Evolutionary conservation across 2,888 invertebrate species (phyloP).

Genomic region (Pherbina coryleti): DNA sequence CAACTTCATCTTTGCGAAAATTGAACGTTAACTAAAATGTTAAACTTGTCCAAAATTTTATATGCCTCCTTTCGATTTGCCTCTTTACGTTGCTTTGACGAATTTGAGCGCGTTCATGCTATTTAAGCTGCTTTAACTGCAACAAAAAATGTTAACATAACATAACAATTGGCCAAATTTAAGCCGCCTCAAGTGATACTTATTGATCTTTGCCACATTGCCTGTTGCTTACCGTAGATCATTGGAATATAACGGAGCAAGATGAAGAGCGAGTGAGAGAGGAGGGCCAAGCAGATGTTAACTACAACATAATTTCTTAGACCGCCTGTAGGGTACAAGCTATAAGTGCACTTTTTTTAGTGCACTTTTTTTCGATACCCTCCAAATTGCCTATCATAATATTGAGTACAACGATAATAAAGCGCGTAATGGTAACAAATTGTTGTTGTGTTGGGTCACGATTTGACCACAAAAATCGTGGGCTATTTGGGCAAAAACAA

Average conservation of each 20-base stretch:
- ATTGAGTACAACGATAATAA: background rate
- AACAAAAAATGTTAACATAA: slow-evolving; percentile 43
- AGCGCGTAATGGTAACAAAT: slow-evolving; percentile 33
- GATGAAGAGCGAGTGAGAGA: background rate
- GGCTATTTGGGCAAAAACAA: too few relatives aligned
- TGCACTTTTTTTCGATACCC: background rate
- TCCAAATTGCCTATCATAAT: slow-evolving; percentile 33
- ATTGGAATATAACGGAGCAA: background rate
- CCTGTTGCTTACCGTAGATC: background rate
- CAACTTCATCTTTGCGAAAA: slow-evolving; percentile 26
- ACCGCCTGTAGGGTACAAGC: slow-evolving; percentile 25
- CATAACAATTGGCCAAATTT: slow-evolving; percentile 46
- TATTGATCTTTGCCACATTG: background rate
- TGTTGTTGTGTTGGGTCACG: slow-evolving; percentile 41
- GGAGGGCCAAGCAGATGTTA: background rate
- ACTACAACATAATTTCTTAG: slow-evolving; percentile 1
- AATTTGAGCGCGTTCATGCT: slow-evolving; percentile 2
- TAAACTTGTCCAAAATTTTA: too few relatives aligned
- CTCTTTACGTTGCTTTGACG: background rate
- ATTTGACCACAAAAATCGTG: slow-evolving; percentile 19
- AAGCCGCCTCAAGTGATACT: background rate
- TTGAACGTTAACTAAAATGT: too few relatives aligned
- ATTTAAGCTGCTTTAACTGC: background rate
- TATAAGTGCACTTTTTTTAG: background rate
- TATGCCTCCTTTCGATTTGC: too few relatives aligned